Conservation (phyloP, 2,113 vertebrate species). For the Poecilia latipinna region DNA sequence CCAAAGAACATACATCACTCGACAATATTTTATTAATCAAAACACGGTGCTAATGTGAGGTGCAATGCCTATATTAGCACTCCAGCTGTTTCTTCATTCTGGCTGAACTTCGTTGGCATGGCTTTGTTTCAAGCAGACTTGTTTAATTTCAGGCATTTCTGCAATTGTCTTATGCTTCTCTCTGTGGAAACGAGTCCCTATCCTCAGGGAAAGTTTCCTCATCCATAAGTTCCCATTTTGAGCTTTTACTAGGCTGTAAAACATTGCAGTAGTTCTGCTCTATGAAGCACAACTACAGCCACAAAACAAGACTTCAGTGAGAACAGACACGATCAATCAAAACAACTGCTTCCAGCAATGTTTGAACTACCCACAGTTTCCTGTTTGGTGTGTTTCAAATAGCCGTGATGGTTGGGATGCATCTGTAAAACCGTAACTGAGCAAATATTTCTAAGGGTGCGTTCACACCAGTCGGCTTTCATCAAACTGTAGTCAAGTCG, state of each 20-base stretch:
- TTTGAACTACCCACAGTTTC: conserved; percentile 15
- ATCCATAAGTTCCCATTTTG: conserved; percentile 33
- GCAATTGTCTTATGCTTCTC: background rate
- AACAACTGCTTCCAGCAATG: background rate
- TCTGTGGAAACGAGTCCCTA: conserved; percentile 16
- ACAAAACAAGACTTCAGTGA: conserved; percentile 18
- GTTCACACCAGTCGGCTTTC: too few species aligned
- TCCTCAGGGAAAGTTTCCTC: conserved; percentile 18
- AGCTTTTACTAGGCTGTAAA: conserved; percentile 52
- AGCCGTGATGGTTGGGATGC: background rate
- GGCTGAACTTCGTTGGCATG: background rate
- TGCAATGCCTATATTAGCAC: background rate
- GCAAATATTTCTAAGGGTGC: too few species aligned
- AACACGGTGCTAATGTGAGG: background rate
- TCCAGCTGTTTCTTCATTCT: conserved; percentile 1
- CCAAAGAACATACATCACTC: background rate
- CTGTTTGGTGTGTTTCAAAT: background rate
- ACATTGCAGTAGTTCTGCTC: conserved; percentile 33
- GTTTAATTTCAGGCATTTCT: background rate
- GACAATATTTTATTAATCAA: background rate
- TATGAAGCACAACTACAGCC: conserved; percentile 24
- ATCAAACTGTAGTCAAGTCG: too few species aligned
- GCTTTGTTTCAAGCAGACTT: background rate
- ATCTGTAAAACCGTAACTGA: background rate
- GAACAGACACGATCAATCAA: conserved; percentile 11